A percentile compares a stretch with the other conserved stretches of the same genome.
phyloP scores from a whole-genome alignment of 2,888 invertebrate genomes.

The Brenthis daphne region DNA sequence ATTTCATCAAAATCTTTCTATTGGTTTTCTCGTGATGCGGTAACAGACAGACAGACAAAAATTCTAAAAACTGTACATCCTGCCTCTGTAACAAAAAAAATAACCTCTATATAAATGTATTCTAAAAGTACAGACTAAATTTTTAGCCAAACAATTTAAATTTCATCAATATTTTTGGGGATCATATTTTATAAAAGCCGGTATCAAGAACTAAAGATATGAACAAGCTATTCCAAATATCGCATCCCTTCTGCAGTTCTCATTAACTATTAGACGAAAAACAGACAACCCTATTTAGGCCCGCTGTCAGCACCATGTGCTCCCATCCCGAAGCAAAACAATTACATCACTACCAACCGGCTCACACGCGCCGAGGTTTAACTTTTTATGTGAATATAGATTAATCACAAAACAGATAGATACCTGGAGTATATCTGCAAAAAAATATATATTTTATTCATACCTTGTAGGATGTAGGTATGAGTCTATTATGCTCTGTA shows the following conservation, averaged over 20 bases:
- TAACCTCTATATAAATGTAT: too few relatives aligned
- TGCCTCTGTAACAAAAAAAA: too few relatives aligned
- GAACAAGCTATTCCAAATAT: constrained; percentile 1
- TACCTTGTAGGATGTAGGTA: too few relatives aligned
- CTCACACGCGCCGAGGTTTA: constrained; percentile 48
- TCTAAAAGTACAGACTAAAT: too few relatives aligned
- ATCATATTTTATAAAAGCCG: too few relatives aligned
- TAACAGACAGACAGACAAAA: too few relatives aligned
- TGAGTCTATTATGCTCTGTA: too few relatives aligned
- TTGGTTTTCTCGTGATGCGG: too few relatives aligned
- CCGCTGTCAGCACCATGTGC: constrained; percentile 57
- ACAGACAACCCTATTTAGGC: constrained; percentile 62
- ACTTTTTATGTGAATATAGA: constrained; percentile 23
- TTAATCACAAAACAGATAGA: constrained; percentile 23
- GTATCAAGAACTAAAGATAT: background rate
- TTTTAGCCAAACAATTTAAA: background rate
- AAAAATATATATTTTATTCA: too few relatives aligned
- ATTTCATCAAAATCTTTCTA: too few relatives aligned
- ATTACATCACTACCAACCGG: constrained; percentile 61
- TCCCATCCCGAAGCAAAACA: constrained; percentile 60
- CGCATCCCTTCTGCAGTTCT: constrained; percentile 19
- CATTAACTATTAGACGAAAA: constrained; percentile 31
- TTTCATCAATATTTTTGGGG: background rate
- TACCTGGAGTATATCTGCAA: constrained; percentile 7
- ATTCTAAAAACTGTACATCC: too few relatives aligned